These are phyloP conservation scores for Drosophila melanocephala DNA, from an alignment of 2,888 invertebrate species.

Conservation along the genomic window DNA sequence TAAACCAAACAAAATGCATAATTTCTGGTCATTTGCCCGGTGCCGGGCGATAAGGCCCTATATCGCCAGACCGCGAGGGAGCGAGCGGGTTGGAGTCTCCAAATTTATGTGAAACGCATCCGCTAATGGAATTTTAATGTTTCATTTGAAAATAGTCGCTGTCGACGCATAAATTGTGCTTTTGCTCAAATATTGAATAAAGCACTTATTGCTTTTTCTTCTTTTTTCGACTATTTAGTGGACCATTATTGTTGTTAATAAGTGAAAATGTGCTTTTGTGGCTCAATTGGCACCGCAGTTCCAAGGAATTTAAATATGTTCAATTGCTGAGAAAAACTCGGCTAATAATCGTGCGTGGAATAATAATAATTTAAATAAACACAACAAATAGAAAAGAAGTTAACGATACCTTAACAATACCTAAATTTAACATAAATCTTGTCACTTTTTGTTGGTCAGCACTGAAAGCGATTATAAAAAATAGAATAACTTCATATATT, in stretches of 20 bases:
- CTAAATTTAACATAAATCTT: background rate
- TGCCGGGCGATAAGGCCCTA: conserved; percentile 43
- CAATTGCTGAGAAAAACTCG: conserved; percentile 34
- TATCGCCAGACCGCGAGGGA: background rate
- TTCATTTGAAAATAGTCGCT: conserved; percentile 72
- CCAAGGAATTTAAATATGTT: conserved; percentile 39
- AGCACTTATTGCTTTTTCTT: conserved; percentile 19
- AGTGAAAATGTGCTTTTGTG: conserved; percentile 55
- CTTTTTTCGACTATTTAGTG: conserved; percentile 4
- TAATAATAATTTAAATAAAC: background rate
- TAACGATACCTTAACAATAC: background rate
- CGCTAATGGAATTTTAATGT: conserved; percentile 80
- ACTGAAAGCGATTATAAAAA: background rate
- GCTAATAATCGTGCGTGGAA: background rate
- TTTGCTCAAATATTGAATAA: conserved; percentile 58
- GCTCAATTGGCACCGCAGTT: conserved; percentile 59
- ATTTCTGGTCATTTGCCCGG: conserved; percentile 67
- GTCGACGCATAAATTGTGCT: conserved; percentile 58
- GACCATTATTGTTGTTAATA: conserved; percentile 45
- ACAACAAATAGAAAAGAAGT: background rate
- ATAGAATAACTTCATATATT: background rate
- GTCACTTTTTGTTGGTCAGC: background rate
- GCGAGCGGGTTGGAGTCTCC: conserved; percentile 12
- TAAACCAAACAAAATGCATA: conserved; percentile 77
- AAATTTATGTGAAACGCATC: conserved; percentile 71